phyloP scores from a whole-genome alignment of 1,140 invertebrate species.

The Drosophila triauraria region DNA sequence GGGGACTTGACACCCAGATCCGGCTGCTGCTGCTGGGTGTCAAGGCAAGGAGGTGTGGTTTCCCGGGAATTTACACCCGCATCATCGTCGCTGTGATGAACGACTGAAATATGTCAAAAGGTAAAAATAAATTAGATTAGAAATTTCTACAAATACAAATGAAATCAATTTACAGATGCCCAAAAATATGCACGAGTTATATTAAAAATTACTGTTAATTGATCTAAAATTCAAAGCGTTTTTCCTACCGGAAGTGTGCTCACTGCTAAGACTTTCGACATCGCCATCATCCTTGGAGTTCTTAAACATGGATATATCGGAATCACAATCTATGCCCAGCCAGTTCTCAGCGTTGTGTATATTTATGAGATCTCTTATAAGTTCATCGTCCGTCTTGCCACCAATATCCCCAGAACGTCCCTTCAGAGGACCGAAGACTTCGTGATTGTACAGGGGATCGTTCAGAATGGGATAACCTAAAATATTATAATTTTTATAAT shows the following conservation, averaged over 20 bases:
- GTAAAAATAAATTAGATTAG: background rate
- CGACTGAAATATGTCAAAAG: conserved; percentile 47
- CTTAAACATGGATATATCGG: conserved; percentile 93
- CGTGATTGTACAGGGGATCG: conserved; percentile 97
- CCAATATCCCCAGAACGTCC: conserved; percentile 96
- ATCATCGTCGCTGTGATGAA: conserved; percentile 85
- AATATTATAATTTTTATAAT: background rate
- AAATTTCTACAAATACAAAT: too few relatives aligned
- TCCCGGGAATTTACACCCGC: conserved; percentile 88
- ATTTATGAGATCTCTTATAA: conserved; percentile 94
- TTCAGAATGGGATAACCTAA: conserved; percentile 92
- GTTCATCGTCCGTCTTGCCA: conserved; percentile 95
- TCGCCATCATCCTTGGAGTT: conserved; percentile 88
- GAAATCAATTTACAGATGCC: background rate
- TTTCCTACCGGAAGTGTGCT: conserved; percentile 67
- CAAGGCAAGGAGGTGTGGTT: conserved; percentile 87
- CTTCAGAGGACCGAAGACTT: conserved; percentile 95
- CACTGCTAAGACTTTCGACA: conserved; percentile 51
- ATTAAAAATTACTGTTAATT: background rate
- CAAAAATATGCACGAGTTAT: background rate
- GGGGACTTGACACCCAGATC: conserved; percentile 15
- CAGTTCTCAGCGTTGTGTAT: conserved; percentile 97
- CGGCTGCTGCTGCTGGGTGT: conserved; percentile 83
- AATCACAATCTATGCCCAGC: conserved; percentile 95
- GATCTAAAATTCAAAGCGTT: background rate